Percentiles rank a stretch among this genome's conserved stretches.
Evolutionary conservation across 2,113 vertebrate genomes (phyloP).

Genomic region (Rhinolophus ferrumequinum): DNA sequence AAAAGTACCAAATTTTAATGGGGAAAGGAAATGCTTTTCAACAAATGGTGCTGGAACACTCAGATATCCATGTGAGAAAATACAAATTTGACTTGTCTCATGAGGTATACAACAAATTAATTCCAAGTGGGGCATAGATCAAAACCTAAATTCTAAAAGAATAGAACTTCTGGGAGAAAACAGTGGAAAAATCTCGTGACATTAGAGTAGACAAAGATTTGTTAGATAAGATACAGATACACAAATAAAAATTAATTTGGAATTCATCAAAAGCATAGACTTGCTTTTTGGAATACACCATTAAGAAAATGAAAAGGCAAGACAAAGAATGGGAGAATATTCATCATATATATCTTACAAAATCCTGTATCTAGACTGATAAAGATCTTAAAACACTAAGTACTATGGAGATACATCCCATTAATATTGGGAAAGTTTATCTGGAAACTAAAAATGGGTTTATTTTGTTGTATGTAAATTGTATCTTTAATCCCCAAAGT

Average conservation of each 20-base stretch:
- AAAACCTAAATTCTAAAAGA: neutral
- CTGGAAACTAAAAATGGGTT: neutral
- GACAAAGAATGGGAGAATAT: neutral
- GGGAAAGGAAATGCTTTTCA: neutral
- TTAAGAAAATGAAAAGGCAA: neutral
- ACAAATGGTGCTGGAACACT: neutral
- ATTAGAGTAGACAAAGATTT: neutral
- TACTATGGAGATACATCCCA: neutral
- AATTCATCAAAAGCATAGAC: neutral
- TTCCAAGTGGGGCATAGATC: neutral
- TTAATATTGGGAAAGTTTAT: neutral
- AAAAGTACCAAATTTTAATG: neutral
- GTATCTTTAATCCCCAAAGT: neutral
- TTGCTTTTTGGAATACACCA: neutral
- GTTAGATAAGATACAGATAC: neutral
- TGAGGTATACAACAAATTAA: neutral
- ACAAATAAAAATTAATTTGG: neutral
- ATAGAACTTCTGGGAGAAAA: neutral
- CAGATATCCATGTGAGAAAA: neutral
- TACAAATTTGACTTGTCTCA: neutral
- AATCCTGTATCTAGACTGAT: neutral
- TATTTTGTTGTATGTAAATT: neutral
- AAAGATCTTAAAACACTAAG: neutral
- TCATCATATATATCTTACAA: neutral
- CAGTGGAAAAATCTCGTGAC: neutral